Evolutionary conservation across 2,888 invertebrate species (phyloP).

Genomic region (Pyralis farinalis): DNA sequence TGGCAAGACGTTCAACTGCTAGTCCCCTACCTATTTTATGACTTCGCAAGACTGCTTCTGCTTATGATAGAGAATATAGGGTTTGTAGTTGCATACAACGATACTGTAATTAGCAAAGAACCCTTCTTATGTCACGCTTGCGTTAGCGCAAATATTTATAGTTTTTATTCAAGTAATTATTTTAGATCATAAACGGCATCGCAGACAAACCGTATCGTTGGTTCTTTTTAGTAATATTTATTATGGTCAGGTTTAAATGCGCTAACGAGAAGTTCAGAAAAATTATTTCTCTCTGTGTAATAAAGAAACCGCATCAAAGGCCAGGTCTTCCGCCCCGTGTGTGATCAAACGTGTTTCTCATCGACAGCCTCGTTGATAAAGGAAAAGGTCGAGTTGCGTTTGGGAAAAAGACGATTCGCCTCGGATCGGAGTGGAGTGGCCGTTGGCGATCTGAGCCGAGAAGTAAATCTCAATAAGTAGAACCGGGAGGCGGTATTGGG

Average conservation of each 20-base stretch:
- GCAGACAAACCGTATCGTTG: no score
- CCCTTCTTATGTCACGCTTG: conserved; percentile 5
- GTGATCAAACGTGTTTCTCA: conserved; percentile 3
- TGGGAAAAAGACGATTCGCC: conserved; percentile 22
- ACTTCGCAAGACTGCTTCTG: no score
- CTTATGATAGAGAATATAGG: background rate
- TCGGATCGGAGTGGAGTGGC: conserved; percentile 36
- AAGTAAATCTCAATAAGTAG: conserved; percentile 54
- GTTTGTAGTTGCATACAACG: background rate
- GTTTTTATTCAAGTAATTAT: conserved; percentile 1
- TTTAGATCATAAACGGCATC: background rate
- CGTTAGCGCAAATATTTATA: conserved; percentile 4
- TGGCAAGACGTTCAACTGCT: no score
- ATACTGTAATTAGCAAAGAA: background rate
- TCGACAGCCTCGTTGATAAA: conserved; percentile 1
- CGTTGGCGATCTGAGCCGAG: conserved; percentile 45
- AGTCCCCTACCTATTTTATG: no score
- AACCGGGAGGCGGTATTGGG: conserved; percentile 46
- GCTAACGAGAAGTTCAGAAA: no score
- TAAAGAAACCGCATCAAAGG: background rate
- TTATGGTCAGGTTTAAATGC: no score
- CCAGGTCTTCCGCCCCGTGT: background rate
- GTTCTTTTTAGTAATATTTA: no score
- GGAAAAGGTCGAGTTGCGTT: conserved; percentile 12
- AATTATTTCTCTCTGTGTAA: background rate